phyloP scores from a whole-genome alignment of 2,888 invertebrate genomes.

The Lochmaea crataegi region DNA sequence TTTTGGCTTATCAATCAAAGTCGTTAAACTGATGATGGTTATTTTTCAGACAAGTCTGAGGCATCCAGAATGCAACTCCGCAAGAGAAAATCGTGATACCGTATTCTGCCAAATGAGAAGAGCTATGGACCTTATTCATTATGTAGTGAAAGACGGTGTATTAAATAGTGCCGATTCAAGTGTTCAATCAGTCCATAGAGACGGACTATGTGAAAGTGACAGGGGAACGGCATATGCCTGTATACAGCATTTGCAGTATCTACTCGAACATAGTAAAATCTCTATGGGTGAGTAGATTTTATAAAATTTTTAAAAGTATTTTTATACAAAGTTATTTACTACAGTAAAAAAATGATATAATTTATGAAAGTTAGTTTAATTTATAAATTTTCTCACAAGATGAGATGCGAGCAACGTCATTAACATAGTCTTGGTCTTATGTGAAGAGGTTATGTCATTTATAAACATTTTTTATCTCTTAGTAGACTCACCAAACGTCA shows the following conservation, averaged over 20 bases:
- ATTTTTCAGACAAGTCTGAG: constrained; percentile 83
- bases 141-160: constrained; percentile 97
- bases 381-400: no score
- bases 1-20: no score
- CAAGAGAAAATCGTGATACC: constrained; percentile 95
- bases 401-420: no score
- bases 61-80: constrained; percentile 93
- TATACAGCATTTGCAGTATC: constrained; percentile 85
- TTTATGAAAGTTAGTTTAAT: no score
- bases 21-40: neutral
- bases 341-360: neutral
- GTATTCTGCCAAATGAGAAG: constrained; percentile 98
- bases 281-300: constrained; percentile 66
- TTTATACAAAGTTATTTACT: neutral
- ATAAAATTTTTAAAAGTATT: constrained; percentile 1
- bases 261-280: constrained; percentile 87
- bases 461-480: no score
- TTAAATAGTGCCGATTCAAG: constrained; percentile 66
- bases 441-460: no score
- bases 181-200: constrained; percentile 64
- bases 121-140: constrained; percentile 97
- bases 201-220: constrained; percentile 72
- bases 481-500: no score
- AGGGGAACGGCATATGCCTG: constrained; percentile 83
- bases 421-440: no score